These are phyloP conservation scores for Tokudaia tokunoshimensis DNA, from an alignment of 2,797 vertebrate species.

Conservation along the genomic window DNA sequence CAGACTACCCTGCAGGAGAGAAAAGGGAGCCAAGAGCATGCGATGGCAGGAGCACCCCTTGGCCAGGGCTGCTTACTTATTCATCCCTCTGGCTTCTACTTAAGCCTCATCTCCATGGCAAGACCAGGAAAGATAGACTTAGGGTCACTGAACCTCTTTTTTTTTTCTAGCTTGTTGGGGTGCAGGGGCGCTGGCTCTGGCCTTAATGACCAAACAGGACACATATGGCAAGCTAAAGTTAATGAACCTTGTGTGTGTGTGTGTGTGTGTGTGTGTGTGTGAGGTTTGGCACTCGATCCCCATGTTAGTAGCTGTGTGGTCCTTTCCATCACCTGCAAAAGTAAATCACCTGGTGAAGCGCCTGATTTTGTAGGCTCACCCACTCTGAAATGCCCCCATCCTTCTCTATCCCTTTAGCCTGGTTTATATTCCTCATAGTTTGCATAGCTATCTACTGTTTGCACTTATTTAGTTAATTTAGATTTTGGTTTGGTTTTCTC, in stretches of 20 bases:
- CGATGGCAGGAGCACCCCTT: too few relatives aligned
- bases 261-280: too few relatives aligned
- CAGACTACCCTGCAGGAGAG: not conserved
- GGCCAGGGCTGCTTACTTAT: not conserved
- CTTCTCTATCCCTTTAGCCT: not conserved
- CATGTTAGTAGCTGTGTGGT: not conserved
- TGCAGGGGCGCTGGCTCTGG: not conserved
- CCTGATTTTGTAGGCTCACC: not conserved
- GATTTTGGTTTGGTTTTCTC: not conserved
- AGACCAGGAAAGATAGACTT: not conserved
- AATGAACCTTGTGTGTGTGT: not conserved
- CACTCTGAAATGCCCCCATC: not conserved
- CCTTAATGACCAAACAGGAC: not conserved
- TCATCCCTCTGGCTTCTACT: not conserved
- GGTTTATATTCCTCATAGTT: not conserved
- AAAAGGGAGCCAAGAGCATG: not conserved
- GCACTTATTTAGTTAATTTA: constrained; percentile 12
- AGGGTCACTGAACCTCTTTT: not conserved
- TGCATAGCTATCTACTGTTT: not conserved
- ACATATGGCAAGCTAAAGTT: not conserved
- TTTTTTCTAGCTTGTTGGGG: not conserved
- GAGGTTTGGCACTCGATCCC: not conserved
- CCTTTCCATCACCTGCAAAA: not conserved
- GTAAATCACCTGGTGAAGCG: not conserved
- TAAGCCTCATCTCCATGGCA: not conserved